Evolutionary conservation across 2,113 vertebrate genomes (phyloP), one percentile per base, ranked within the genome.

Genomic region (Paramisgurnus dabryanus): DNA sequence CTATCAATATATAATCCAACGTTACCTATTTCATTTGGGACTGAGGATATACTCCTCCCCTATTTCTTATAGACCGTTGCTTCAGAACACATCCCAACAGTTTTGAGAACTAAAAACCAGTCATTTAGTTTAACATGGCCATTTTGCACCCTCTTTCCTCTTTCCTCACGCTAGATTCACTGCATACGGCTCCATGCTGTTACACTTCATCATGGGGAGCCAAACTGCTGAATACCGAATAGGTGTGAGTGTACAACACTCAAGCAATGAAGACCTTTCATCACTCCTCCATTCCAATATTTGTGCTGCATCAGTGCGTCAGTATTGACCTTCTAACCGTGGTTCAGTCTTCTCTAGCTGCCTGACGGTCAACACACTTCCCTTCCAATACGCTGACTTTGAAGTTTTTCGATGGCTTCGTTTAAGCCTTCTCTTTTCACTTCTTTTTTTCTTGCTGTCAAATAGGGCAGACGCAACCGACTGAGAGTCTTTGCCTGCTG

Each of bases 11-110:
- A 34, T 3, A 34, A 81, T 86, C 85, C 74, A 55, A 80, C 83
- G 87, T 89, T 87, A 90, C 65, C 81, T 80, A 84, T 81, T 83
- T 82, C 88, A 88, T 82, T 80, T 41, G 72, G 79, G 86, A 80
- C 76, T 22, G 22, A 22, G 22, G 22, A 82, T 87, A 72, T 81
- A 61, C 80, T 63, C 78, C 64, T 78, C 55, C 58, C 9, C 49
- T 50, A 50, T 50, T 50, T 50, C 12, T 4, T 50, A 50, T 12
- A 12, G 11, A 12, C 4, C 4, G 49, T 11, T 50, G 10, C 49
- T 50, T 50, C 50, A 10, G 12, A 13, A 15, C 12, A 53, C 50
- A 17, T 15, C 13, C 50, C 12, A 53, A 53, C 11, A 53, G 50
- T 12, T 12, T 53, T 53, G 12, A 53, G 11, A 4, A 53, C 43